Evolutionary conservation across 2,113 vertebrate species (phyloP).

Genomic region (Sinocyclocheilus rhinocerous): DNA sequence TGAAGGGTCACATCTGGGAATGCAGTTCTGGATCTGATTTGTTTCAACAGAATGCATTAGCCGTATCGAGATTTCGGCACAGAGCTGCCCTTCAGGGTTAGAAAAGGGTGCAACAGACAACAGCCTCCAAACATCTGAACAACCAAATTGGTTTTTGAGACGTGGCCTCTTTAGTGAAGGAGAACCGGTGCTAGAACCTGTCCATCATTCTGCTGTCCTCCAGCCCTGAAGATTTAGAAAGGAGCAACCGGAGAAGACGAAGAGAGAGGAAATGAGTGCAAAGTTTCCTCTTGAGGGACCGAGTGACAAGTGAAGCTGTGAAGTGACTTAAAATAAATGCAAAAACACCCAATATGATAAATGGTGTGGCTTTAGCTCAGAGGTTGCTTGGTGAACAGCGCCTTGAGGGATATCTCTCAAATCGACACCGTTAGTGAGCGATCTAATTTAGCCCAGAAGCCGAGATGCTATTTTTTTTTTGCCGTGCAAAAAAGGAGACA

Average conservation of each 20-base stretch:
- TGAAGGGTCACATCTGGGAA: conserved; percentile 40
- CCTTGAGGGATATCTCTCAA: neutral
- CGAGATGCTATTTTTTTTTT: neutral
- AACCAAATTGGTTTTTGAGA: conserved; percentile 45
- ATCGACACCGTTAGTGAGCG: neutral
- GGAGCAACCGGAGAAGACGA: neutral
- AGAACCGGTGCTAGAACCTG: conserved; percentile 18
- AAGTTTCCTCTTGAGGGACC: neutral
- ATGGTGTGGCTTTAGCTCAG: conserved; percentile 15
- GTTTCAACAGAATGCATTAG: neutral
- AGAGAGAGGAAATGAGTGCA: neutral
- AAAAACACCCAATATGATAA: conserved; percentile 36
- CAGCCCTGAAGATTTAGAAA: conserved; percentile 25
- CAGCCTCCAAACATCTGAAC: neutral
- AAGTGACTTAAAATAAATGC: conserved; percentile 26
- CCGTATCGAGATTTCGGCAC: neutral
- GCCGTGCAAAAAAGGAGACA: neutral
- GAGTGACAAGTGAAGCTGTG: neutral
- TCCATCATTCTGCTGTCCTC: conserved; percentile 23
- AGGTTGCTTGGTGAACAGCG: neutral
- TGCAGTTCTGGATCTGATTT: conserved; percentile 41
- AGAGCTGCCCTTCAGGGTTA: conserved; percentile 15
- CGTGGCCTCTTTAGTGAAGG: conserved; percentile 46
- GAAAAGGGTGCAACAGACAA: conserved; percentile 8
- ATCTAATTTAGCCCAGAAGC: conserved; percentile 33